These are phyloP conservation scores for Bucco capensis DNA, from an alignment of 2,113 vertebrate species.

Conservation along the genomic window DNA sequence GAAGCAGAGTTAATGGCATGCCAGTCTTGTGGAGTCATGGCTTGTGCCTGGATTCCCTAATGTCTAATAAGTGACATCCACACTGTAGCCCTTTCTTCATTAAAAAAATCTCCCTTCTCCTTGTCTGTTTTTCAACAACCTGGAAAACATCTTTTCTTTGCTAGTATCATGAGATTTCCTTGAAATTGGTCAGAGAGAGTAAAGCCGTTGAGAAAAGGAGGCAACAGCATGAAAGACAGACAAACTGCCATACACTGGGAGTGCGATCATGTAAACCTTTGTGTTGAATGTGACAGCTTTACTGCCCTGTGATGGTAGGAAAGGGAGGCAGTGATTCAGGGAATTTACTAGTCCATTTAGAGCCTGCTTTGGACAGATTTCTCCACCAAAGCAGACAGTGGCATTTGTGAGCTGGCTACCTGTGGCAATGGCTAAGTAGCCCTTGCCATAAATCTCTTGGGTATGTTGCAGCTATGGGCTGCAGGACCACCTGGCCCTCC, in stretches of 20 bases:
- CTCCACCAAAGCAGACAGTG: background rate
- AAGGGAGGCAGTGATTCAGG: background rate
- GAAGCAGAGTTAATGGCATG: background rate
- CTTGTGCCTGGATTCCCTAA: background rate
- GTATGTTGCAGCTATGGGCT: background rate
- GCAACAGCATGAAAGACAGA: background rate
- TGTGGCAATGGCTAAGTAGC: background rate
- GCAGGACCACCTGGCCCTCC: background rate
- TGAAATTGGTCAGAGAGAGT: background rate
- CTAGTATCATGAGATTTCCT: background rate
- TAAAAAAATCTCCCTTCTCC: background rate
- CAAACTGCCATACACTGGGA: fast-evolving
- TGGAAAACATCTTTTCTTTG: background rate
- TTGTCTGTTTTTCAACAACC: background rate
- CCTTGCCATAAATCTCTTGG: background rate
- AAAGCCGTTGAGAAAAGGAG: background rate
- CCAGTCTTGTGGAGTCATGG: background rate
- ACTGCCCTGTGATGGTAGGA: background rate
- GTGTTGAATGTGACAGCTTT: background rate
- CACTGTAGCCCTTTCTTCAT: background rate
- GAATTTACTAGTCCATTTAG: background rate
- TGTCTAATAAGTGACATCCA: background rate
- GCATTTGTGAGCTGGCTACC: background rate
- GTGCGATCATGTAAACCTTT: background rate
- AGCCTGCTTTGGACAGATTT: background rate